Evolutionary conservation across 2,888 invertebrate genomes (phyloP), one percentile per base, ranked within the genome.

Genomic region (Lycophotia porphyrea): DNA sequence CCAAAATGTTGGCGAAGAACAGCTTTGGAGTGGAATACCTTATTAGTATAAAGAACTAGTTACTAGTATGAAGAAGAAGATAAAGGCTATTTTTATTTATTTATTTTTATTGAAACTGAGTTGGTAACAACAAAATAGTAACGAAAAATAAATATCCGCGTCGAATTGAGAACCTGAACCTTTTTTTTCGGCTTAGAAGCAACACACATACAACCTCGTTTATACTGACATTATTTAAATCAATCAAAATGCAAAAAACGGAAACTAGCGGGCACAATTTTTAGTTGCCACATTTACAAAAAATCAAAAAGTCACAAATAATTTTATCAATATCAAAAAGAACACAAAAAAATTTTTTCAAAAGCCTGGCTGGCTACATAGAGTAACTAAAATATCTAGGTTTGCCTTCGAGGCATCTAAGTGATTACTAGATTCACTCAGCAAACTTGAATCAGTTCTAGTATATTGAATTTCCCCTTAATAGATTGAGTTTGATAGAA

Each of bases 361-460:
- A 47, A 66, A 47, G n/a, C 36, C 68, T 36, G n/a, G 31, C 42
- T 34, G 5, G 24, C 36, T 49, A 64, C 34, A 70, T 7, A 68
- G 21, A 42, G 67, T 64, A 63, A 82, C 34, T n/a, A 49, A 44
- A 47, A 67, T 82, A 63, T 78, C 49, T 80, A 82, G 52, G 49
- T 65, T 65, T 72, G 68, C 52, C 58, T 71, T n/a, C 42, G 27
- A 68, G 18, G 27, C 31, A 71, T 64, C 78, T 71, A 78, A 71
- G 80, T 80, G 66, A 80, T 83, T 78, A 78, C 80, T 78, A 44
- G 63, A 21, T 47, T 71, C 71, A 82, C 49, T 82, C 42, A 24
- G 63, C 24, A 34, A 67, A 49, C 78, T 52, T 49, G 67, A 78
- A 68, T 75, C 58, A 60, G 63, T 49, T 66, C 70, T 55, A 68